Conservation (phyloP, 2,113 vertebrate genomes). For the Psittacara wagleri region DNA sequence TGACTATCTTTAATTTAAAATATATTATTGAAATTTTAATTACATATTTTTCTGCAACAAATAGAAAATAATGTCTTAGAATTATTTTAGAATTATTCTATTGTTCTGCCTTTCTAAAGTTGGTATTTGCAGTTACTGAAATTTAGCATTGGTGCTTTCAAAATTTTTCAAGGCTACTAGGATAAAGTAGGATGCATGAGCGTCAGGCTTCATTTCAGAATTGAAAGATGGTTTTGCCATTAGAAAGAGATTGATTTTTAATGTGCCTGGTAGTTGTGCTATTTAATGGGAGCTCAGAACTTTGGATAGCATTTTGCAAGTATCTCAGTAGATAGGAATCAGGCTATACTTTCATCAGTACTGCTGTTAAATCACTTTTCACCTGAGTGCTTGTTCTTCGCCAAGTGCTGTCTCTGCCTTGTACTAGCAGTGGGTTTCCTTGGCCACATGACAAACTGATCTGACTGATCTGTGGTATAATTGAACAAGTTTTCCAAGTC, state of each 20-base stretch:
- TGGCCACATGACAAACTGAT: rapidly evolving
- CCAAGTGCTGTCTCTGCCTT: not conserved
- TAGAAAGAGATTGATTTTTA: not conserved
- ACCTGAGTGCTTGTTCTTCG: not conserved
- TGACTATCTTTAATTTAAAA: not conserved
- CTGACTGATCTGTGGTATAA: not conserved
- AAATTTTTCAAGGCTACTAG: not conserved
- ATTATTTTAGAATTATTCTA: not conserved
- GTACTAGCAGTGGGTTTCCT: not conserved
- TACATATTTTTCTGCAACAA: not conserved
- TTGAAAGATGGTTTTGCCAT: not conserved
- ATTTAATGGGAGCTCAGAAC: not conserved
- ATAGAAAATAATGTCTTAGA: not conserved
- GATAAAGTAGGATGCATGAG: not conserved
- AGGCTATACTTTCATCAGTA: not conserved
- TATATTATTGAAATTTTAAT: not conserved
- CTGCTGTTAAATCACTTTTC: not conserved
- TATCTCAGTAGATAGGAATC: not conserved
- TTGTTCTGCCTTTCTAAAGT: not conserved
- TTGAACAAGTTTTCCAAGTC: not conserved
- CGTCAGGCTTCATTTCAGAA: not conserved
- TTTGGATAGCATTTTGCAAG: not conserved
- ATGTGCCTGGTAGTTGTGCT: not conserved
- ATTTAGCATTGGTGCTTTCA: not conserved
- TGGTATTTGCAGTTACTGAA: not conserved